phyloP scores from a whole-genome alignment of 2,113 vertebrate genomes.

The Tringa solitaria region DNA sequence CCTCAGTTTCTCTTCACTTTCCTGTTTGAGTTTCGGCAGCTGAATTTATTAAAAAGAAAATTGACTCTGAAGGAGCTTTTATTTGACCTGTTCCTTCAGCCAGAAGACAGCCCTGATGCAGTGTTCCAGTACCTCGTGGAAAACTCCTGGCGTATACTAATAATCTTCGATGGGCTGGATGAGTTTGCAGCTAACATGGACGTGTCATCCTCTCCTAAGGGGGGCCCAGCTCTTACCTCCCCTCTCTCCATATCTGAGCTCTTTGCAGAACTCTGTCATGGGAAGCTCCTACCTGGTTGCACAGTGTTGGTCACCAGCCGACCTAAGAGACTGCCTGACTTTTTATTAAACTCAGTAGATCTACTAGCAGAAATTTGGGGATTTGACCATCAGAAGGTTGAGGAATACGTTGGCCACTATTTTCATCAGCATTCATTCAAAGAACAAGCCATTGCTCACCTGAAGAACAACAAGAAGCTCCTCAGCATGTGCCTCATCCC shows the following conservation, averaged over 20 bases:
- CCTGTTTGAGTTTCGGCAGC: slow-evolving; percentile 88
- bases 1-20: slow-evolving; percentile 80
- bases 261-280: slow-evolving; percentile 78
- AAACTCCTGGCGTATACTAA: slow-evolving; percentile 74
- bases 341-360: slow-evolving; percentile 58
- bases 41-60: slow-evolving; percentile 76
- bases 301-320: slow-evolving; percentile 86
- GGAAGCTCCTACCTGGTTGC: slow-evolving; percentile 83
- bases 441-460: slow-evolving; percentile 67
- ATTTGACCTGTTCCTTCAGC: slow-evolving; percentile 78
- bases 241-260: slow-evolving; percentile 72
- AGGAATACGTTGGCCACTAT: slow-evolving; percentile 78
- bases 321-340: slow-evolving; percentile 71
- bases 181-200: slow-evolving; percentile 75
- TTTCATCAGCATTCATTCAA: slow-evolving; percentile 58
- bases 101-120: slow-evolving; percentile 50
- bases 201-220: background rate
- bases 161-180: slow-evolving; percentile 91
- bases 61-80: slow-evolving; percentile 84
- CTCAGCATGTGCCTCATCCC: slow-evolving; percentile 84
- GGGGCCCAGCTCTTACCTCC: background rate
- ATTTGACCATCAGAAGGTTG: slow-evolving; percentile 75
- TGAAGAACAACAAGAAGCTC: slow-evolving; percentile 73
- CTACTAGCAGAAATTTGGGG: slow-evolving; percentile 79
- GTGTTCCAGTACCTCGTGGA: slow-evolving; percentile 79